Conservation (phyloP, 2,113 vertebrate genomes). For the Chamaetylas fuelleborni region DNA sequence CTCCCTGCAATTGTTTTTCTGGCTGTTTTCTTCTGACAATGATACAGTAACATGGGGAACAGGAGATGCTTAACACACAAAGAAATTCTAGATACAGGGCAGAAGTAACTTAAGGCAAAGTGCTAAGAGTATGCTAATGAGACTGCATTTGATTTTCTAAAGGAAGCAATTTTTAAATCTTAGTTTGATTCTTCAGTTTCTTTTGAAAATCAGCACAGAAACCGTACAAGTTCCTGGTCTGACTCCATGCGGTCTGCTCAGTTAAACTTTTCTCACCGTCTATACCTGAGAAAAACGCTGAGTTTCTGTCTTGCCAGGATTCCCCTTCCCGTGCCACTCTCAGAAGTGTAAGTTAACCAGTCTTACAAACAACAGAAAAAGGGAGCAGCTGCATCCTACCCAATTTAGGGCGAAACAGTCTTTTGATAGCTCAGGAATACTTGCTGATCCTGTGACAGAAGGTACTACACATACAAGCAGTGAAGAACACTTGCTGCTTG, state of each 20-base stretch:
- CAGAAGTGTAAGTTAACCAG: not conserved
- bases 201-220: not conserved
- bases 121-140: not conserved
- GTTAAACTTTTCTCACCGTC: slow-evolving; percentile 33
- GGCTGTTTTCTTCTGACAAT: not conserved
- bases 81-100: not conserved
- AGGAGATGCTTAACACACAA: not conserved
- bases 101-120: not conserved
- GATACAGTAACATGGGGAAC: not conserved
- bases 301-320: not conserved
- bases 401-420: not conserved
- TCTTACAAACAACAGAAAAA: not conserved
- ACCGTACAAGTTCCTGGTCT: not conserved
- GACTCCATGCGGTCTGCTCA: not conserved
- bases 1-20: not conserved
- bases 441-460: not conserved
- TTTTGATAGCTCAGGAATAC: not conserved
- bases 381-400: not conserved
- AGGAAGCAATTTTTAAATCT: not conserved
- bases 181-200: not conserved
- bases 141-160: not conserved
- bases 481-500: slow-evolving; percentile 25
- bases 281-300: not conserved
- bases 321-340: not conserved
- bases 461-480: not conserved